These are phyloP conservation scores for Alexandromys fortis DNA, from an alignment of 2,113 vertebrate genomes.

Conservation along the genomic window DNA sequence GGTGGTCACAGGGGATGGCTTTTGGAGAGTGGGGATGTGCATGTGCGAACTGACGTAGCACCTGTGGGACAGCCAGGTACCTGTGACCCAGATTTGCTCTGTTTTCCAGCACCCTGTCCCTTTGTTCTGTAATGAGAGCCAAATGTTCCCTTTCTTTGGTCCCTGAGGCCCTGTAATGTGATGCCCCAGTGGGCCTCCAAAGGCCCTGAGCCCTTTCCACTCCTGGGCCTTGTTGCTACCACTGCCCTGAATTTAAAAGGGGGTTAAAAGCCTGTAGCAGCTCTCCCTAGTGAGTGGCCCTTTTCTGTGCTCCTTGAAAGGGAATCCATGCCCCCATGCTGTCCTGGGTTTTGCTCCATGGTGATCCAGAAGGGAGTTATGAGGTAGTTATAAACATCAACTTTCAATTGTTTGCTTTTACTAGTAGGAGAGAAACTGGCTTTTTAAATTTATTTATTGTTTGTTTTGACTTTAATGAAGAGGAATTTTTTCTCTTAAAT, in stretches of 20 bases:
- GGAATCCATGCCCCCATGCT: neutral
- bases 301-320: neutral
- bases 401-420: neutral
- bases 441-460: neutral
- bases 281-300: neutral
- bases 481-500: neutral
- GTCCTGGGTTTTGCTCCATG: neutral
- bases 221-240: slow-evolving; percentile 50
- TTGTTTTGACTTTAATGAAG: neutral
- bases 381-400: neutral
- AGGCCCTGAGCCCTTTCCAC: slow-evolving; percentile 47
- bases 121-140: slow-evolving; percentile 83
- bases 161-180: slow-evolving; percentile 75
- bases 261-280: neutral
- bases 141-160: slow-evolving; percentile 77
- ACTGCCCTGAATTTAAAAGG: slow-evolving; percentile 51
- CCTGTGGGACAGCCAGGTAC: slow-evolving; percentile 81
- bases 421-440: neutral
- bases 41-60: slow-evolving; percentile 84
- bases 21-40: slow-evolving; percentile 81
- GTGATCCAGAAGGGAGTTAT: neutral
- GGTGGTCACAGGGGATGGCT: slow-evolving; percentile 61
- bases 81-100: slow-evolving; percentile 79
- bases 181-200: slow-evolving; percentile 56
- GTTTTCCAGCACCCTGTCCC: slow-evolving; percentile 79